phyloP scores from a whole-genome alignment of 2,797 vertebrate species.

The Melanotaenia parkinsoni region DNA sequence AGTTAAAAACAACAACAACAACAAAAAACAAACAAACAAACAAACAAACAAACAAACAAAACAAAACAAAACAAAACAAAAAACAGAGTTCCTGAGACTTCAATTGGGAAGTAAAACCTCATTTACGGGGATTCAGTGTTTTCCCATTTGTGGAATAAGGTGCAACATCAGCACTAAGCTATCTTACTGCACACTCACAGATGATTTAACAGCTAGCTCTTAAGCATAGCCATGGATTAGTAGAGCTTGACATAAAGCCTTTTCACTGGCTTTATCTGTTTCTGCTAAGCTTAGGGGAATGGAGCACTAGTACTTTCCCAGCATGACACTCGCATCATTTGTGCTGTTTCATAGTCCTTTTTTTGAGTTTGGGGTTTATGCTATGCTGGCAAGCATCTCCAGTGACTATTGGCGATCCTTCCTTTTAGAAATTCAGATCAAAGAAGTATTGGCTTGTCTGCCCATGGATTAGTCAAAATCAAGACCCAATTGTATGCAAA shows the following conservation, averaged over 20 bases:
- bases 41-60: neutral
- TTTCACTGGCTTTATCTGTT: constrained; percentile 75
- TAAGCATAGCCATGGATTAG: constrained; percentile 75
- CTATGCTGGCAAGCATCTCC: constrained; percentile 36
- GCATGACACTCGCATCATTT: constrained; percentile 66
- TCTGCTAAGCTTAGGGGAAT: constrained; percentile 64
- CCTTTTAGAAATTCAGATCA: constrained; percentile 54
- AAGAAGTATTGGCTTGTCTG: constrained; percentile 44
- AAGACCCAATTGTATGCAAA: constrained; percentile 41
- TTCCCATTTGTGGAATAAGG: constrained; percentile 70
- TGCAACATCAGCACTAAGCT: constrained; percentile 77
- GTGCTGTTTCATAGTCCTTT: constrained; percentile 43
- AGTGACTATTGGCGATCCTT: constrained; percentile 46
- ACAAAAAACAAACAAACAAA: too few relatives aligned
- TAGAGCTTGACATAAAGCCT: constrained; percentile 79
- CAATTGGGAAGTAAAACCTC: constrained; percentile 45
- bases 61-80: constrained; percentile 6
- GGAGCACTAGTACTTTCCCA: constrained; percentile 63
- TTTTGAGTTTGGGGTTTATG: constrained; percentile 35
- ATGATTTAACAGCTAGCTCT: constrained; percentile 76
- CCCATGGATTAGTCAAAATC: constrained; percentile 51
- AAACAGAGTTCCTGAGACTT: constrained; percentile 32
- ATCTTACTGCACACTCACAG: constrained; percentile 71
- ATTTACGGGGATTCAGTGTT: constrained; percentile 61
- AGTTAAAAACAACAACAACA: constrained; percentile 11